Evolutionary conservation across 1,140 invertebrate genomes (phyloP).

Genomic region (Drosophila pallidifrons): DNA sequence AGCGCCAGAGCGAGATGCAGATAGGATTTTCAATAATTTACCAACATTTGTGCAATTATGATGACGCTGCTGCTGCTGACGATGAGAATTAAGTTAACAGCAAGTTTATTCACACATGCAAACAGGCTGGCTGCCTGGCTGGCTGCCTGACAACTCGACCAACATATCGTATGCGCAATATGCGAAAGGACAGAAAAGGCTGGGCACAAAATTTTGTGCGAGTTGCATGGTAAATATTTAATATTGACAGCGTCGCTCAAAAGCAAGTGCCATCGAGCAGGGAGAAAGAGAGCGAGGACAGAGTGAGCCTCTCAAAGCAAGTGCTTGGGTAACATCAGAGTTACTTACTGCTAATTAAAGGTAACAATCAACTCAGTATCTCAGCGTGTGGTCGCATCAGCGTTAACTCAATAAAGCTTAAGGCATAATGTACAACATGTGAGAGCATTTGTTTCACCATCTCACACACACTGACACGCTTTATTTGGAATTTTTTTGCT

Average conservation of each 20-base stretch:
- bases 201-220: constrained; percentile 44
- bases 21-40: constrained; percentile 49
- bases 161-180: constrained; percentile 58
- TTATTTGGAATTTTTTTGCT: neutral
- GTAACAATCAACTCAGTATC: constrained; percentile 1
- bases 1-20: neutral
- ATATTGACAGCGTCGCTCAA: constrained; percentile 44
- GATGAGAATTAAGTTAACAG: constrained; percentile 43
- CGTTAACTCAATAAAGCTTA: constrained; percentile 61
- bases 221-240: constrained; percentile 68
- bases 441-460: neutral
- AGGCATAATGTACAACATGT: constrained; percentile 22
- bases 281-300: neutral
- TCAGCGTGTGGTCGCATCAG: constrained; percentile 39
- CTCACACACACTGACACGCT: neutral
- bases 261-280: constrained; percentile 9
- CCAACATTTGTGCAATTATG: constrained; percentile 24
- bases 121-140: neutral
- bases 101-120: constrained; percentile 23
- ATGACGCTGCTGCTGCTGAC: constrained; percentile 6
- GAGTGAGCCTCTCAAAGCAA: neutral
- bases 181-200: constrained; percentile 27
- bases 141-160: too few relatives aligned
- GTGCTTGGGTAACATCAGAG: neutral
- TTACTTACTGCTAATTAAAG: constrained; percentile 38